Evolutionary conservation across 2,797 vertebrate genomes (phyloP).

Genomic region (Sciurus vulgaris): DNA sequence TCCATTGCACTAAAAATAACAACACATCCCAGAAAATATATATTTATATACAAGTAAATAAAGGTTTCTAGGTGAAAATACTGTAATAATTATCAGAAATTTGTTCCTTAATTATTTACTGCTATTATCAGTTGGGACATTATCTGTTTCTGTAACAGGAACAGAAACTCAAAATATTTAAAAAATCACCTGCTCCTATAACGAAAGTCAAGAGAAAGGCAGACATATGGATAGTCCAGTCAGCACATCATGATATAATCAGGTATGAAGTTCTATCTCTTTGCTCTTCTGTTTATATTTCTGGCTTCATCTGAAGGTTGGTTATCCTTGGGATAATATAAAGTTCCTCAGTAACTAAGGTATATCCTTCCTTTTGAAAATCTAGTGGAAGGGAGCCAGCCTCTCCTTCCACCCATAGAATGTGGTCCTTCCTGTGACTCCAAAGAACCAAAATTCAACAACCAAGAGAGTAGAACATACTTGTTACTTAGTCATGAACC

Average conservation of each 20-base stretch:
- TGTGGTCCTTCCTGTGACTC: neutral
- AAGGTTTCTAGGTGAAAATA: neutral
- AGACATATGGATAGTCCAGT: neutral
- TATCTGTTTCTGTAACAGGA: neutral
- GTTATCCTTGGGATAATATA: neutral
- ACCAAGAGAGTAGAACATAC: neutral
- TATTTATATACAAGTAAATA: neutral
- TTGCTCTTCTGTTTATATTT: neutral
- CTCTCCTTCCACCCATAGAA: neutral
- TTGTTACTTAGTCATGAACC: neutral
- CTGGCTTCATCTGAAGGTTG: neutral
- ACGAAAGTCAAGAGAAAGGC: neutral
- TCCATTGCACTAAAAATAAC: slow-evolving; percentile 1
- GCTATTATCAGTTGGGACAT: neutral
- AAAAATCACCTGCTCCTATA: neutral
- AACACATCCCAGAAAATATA: neutral
- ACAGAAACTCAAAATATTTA: slow-evolving; percentile 1
- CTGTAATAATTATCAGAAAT: neutral
- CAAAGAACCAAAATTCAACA: neutral
- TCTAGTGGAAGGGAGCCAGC: neutral
- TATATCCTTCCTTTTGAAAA: neutral
- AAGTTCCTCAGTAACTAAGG: neutral
- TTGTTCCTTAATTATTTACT: neutral
- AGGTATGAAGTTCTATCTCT: neutral
- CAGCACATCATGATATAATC: neutral